Conservation (phyloP, 1,140 invertebrate genomes). For the Hormaphis cornu region DNA sequence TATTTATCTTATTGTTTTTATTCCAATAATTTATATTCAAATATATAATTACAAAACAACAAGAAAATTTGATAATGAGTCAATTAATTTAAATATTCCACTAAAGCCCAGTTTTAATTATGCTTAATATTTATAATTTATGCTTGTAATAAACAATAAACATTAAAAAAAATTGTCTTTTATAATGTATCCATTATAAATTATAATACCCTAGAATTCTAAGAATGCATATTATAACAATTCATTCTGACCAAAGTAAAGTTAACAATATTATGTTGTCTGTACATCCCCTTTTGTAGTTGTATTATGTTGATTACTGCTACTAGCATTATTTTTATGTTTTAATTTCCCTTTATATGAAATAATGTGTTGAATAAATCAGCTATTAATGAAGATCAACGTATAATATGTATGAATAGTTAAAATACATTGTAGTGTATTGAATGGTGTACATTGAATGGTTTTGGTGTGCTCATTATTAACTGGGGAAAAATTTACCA, state of each 20-base stretch:
- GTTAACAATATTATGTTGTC: background rate
- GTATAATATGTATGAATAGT: background rate
- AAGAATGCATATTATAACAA: slow-evolving; percentile 20
- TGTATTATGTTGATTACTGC: slow-evolving; percentile 3
- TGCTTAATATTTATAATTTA: too few relatives aligned
- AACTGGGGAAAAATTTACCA: background rate
- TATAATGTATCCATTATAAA: background rate
- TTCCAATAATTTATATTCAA: too few relatives aligned
- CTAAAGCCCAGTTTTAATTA: too few relatives aligned
- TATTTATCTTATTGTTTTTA: too few relatives aligned
- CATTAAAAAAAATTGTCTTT: too few relatives aligned
- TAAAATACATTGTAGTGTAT: background rate
- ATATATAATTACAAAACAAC: too few relatives aligned
- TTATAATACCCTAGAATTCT: slow-evolving; percentile 3
- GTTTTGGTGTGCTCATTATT: background rate
- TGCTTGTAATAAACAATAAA: too few relatives aligned
- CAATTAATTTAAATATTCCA: too few relatives aligned
- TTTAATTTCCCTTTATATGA: background rate
- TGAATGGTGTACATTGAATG: background rate
- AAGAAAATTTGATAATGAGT: too few relatives aligned
- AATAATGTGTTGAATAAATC: background rate
- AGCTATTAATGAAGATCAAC: background rate
- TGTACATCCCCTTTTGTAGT: background rate
- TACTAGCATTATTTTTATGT: background rate
- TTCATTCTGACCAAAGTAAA: background rate